Evolutionary conservation across 2,888 invertebrate genomes (phyloP), one percentile per base, ranked within the genome.

Genomic region (Spisula subtruncata): DNA sequence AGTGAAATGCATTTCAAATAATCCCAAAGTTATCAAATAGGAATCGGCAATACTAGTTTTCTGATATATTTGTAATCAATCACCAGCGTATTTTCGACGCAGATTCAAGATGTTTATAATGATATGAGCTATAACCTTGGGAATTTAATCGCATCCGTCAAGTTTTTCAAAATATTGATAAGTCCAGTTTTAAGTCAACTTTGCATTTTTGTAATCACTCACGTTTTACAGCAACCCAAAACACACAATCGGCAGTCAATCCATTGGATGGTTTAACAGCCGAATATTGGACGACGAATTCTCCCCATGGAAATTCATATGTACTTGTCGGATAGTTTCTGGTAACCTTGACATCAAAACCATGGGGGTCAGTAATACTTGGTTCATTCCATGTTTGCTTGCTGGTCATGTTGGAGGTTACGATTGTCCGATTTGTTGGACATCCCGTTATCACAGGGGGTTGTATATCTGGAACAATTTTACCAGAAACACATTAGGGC

Each of bases 301-400:
- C 89, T 10, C 92, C 91, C 92, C 92, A 92, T 16, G 91, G 92
- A 80, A 92, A 92, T 1, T 80, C 83, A 75, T 51, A 87, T 20
- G 41, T 6, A 48, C 71, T 87, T 4, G 0, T 29, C 14, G 41
- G 83, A 83, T 92, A 92, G 85, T 92, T 92, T 32, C 87, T 87
- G 18, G 87, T 82, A 0, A 89, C 79, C 8, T 20, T 25, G 29
- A 92, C 80, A 5, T 81, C 18, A 18, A 46, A 60, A 0, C 90
- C 89, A 60, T 87, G 56, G 5, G 92, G 92, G 66, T 92, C 91
- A 6, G 54, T 56, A 41, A 91, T 87, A 0, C 18, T 82, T n/a
- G 92, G 92, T 66, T 75, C 83, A 1, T 41, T 75, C 92, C 92
- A 92, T 8, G 32, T 60, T 41, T 87, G 79, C 0, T 20, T 20